phyloP scores from a whole-genome alignment of 2,797 vertebrate genomes.

The Melanotaenia nigrans region DNA sequence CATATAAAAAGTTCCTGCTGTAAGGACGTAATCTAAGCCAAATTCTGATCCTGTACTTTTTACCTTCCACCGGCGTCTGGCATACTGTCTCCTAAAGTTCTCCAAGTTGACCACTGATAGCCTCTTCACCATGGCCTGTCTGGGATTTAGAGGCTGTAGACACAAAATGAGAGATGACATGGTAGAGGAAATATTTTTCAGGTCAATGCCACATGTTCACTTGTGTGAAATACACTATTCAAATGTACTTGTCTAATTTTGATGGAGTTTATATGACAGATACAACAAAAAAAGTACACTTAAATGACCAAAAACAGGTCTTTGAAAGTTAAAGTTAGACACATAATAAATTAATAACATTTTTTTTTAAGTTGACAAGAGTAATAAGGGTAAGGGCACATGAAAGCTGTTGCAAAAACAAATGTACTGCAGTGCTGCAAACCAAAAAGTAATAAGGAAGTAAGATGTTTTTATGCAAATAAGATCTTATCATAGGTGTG shows the following conservation, averaged over 20 bases:
- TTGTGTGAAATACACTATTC: background rate
- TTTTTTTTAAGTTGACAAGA: conserved; percentile 57
- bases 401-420: conserved; percentile 3
- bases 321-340: background rate
- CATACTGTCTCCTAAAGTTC: conserved; percentile 93
- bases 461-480: conserved; percentile 9
- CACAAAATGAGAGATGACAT: conserved; percentile 54
- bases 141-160: conserved; percentile 88
- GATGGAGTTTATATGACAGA: background rate
- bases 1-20: background rate
- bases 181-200: background rate
- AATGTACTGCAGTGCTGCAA: background rate
- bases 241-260: background rate
- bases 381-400: conserved; percentile 23
- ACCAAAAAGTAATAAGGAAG: background rate
- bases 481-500: conserved; percentile 35
- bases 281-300: background rate
- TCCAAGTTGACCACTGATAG: conserved; percentile 93
- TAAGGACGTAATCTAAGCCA: background rate
- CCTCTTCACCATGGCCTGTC: conserved; percentile 91
- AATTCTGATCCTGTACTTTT: background rate
- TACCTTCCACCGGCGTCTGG: conserved; percentile 95
- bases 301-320: background rate
- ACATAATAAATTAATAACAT: conserved; percentile 13
- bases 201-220: conserved; percentile 1